Evolutionary conservation across 2,888 invertebrate species (phyloP).

Genomic region (Tetranychus truncatus): DNA sequence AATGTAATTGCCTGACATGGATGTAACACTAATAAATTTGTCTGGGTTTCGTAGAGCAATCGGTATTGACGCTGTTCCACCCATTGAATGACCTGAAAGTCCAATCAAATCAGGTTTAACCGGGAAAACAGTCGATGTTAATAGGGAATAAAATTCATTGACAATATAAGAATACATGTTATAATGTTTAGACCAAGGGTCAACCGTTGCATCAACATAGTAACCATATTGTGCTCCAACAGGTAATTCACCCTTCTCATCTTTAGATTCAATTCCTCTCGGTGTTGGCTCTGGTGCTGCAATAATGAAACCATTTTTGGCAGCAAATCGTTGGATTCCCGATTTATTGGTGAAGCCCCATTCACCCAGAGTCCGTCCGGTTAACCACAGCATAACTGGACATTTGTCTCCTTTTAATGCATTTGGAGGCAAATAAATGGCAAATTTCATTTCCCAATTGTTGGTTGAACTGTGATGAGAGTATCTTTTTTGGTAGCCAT

Average conservation of each 20-base stretch:
- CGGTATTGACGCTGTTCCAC: neutral
- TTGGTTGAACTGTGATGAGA: constrained; percentile 6
- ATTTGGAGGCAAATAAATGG: constrained; percentile 9
- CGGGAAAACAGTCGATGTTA: neutral
- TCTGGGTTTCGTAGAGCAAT: neutral
- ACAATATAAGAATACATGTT: constrained; percentile 5
- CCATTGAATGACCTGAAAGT: constrained; percentile 11
- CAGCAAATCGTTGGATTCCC: constrained; percentile 11
- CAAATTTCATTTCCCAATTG: constrained; percentile 10
- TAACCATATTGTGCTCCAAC: neutral
- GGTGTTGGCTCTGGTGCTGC: constrained; percentile 7
- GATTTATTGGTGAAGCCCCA: constrained; percentile 5
- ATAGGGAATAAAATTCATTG: neutral
- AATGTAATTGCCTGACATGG: constrained; percentile 2
- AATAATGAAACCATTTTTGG: neutral
- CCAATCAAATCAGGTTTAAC: neutral
- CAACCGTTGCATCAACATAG: constrained; percentile 7
- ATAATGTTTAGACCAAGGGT: constrained; percentile 9
- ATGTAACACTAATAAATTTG: neutral
- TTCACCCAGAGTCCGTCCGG: neutral
- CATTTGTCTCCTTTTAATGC: constrained; percentile 5
- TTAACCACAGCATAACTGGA: constrained; percentile 5
- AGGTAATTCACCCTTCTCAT: neutral
- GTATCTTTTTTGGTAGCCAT: constrained; percentile 8
- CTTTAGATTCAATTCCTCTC: constrained; percentile 5